Conservation (phyloP, 2,113 vertebrate genomes). For the Anarhynchus alexandrinus region DNA sequence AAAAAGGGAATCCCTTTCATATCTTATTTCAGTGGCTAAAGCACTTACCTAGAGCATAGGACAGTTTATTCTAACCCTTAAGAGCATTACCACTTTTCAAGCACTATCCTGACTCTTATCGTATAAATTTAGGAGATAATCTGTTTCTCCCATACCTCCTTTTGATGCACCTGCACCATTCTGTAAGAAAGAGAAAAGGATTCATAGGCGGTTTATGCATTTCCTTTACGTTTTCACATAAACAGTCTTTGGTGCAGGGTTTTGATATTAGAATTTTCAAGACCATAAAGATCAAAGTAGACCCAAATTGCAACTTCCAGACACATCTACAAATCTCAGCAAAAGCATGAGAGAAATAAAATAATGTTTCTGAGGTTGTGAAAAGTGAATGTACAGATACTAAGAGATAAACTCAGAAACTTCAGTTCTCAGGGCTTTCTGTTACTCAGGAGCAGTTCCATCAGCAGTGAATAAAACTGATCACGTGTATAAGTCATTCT, state of each 20-base stretch:
- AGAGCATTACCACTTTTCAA: background rate
- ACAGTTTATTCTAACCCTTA: background rate
- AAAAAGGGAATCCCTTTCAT: background rate
- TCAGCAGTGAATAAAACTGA: background rate
- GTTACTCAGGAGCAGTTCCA: background rate
- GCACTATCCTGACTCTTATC: background rate
- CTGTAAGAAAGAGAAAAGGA: background rate
- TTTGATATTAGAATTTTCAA: background rate
- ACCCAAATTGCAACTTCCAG: background rate
- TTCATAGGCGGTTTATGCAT: background rate
- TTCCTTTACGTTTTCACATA: background rate
- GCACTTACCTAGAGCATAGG: background rate
- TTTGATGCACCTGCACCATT: background rate
- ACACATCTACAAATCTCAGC: background rate
- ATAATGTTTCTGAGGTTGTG: background rate
- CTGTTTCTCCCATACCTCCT: background rate
- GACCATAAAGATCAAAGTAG: background rate
- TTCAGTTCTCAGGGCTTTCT: background rate
- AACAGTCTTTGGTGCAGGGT: background rate
- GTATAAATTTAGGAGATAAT: background rate
- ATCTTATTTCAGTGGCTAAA: background rate
- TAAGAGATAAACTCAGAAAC: background rate
- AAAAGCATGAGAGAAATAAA: background rate
- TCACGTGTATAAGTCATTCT: background rate
- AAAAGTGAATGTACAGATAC: background rate